These are phyloP conservation scores for Borostomias antarcticus DNA, from an alignment of 2,797 vertebrate genomes.

Conservation along the genomic window DNA sequence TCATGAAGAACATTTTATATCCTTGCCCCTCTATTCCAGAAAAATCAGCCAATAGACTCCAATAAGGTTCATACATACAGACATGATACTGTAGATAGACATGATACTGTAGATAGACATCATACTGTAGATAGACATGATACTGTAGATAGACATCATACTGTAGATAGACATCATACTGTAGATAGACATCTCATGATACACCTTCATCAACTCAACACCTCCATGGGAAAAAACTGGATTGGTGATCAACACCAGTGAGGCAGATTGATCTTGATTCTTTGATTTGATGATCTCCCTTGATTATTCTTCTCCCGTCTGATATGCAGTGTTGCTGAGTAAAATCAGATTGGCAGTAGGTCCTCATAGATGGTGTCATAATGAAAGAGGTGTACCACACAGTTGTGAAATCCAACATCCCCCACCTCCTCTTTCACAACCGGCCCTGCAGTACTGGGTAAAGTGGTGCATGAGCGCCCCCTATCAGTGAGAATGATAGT, in stretches of 20 bases:
- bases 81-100: no score
- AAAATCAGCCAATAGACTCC: no score
- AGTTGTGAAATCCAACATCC: slow-evolving; percentile 43
- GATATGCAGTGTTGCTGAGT: background rate
- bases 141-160: no score
- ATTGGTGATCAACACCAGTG: background rate
- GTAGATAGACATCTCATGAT: slow-evolving; percentile 32
- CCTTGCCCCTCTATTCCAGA: no score
- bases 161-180: no score
- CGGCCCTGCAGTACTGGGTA: slow-evolving; percentile 69
- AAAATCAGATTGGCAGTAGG: background rate
- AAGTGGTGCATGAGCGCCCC: slow-evolving; percentile 63
- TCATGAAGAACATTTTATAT: no score
- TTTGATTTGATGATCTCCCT: background rate
- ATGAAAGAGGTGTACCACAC: slow-evolving; percentile 59
- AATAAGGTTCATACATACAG: background rate
- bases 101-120: no score
- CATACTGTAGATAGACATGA: no score
- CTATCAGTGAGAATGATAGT: slow-evolving; percentile 56
- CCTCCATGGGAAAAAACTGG: background rate
- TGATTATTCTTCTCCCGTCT: background rate
- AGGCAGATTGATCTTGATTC: background rate
- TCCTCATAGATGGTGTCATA: slow-evolving; percentile 16
- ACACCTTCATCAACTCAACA: slow-evolving; percentile 59
- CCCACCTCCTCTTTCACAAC: slow-evolving; percentile 38